Conservation (phyloP, 2,113 vertebrate species). For the Mirounga angustirostris region DNA sequence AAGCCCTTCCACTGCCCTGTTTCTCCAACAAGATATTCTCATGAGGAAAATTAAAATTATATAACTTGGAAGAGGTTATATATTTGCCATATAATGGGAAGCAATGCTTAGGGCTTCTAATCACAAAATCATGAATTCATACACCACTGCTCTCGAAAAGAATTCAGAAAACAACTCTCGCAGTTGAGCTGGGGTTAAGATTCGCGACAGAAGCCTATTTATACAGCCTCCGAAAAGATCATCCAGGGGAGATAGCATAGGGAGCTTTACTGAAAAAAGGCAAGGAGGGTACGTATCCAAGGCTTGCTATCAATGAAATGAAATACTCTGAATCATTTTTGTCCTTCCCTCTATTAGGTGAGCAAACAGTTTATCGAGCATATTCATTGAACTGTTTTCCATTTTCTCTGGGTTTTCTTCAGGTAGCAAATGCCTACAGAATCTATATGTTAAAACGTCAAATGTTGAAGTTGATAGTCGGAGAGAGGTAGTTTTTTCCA, state of each 20-base stretch:
- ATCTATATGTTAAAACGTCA: conserved; percentile 48
- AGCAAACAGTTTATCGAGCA: conserved; percentile 39
- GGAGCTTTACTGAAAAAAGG: neutral
- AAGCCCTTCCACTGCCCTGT: neutral
- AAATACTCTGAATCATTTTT: conserved; percentile 50
- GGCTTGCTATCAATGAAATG: conserved; percentile 52
- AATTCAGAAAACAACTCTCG: conserved; percentile 23
- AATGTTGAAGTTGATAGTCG: neutral
- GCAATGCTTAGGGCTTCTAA: neutral
- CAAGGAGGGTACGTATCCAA: neutral
- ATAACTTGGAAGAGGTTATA: neutral
- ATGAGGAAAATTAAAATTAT: neutral
- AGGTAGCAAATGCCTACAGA: conserved; percentile 39
- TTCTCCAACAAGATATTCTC: neutral
- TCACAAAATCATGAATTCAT: neutral
- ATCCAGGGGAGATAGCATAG: neutral
- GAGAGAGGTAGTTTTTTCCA: neutral
- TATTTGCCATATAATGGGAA: neutral
- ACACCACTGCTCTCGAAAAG: neutral
- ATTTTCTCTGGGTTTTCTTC: conserved; percentile 4
- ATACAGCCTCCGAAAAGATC: conserved; percentile 7
- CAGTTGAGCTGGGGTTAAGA: neutral
- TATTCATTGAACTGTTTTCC: conserved; percentile 53
- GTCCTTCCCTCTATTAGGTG: conserved; percentile 55
- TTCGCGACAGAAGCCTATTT: neutral